A percentile compares a stretch with the other conserved stretches of the same genome.
Evolutionary conservation across 2,113 vertebrate genomes (phyloP).

Genomic region (Lophochroa leadbeateri): DNA sequence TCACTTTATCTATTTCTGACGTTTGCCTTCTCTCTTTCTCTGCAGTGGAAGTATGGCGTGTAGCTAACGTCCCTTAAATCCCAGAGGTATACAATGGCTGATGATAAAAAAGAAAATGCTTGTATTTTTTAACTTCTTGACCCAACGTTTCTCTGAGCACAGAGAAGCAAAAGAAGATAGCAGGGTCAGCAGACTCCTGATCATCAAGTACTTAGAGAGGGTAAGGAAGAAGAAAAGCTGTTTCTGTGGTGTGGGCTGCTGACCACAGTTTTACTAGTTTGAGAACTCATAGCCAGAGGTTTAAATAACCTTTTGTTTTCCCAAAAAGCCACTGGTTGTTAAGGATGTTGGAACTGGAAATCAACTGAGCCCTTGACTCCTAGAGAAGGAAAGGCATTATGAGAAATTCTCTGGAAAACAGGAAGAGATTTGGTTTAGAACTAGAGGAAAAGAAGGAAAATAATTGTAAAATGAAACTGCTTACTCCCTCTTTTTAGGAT

Average conservation of each 20-base stretch:
- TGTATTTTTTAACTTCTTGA: conserved; percentile 40
- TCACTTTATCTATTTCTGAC: conserved; percentile 63
- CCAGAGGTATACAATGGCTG: not conserved
- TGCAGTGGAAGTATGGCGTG: not conserved
- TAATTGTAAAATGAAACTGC: not conserved
- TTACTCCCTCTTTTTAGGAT: not conserved
- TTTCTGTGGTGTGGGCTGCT: conserved; percentile 16
- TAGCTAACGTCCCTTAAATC: conserved; percentile 68
- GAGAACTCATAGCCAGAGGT: conserved; percentile 41
- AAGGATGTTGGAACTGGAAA: conserved; percentile 49
- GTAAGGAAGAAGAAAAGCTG: not conserved
- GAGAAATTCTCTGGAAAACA: conserved; percentile 21
- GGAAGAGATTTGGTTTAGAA: not conserved
- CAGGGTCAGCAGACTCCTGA: not conserved
- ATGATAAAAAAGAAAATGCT: conserved; percentile 54
- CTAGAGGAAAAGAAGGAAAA: not conserved
- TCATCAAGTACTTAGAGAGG: not conserved
- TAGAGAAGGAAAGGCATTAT: not conserved
- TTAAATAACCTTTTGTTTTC: conserved; percentile 51
- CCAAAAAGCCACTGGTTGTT: conserved; percentile 26
- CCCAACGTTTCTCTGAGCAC: conserved; percentile 16
- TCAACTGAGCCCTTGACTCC: conserved; percentile 40
- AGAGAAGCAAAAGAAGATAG: not conserved
- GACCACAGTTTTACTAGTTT: not conserved
- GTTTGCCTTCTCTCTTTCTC: conserved; percentile 65